Conservation (phyloP, 1,140 invertebrate genomes). For the Caenorhabditis remanei region DNA sequence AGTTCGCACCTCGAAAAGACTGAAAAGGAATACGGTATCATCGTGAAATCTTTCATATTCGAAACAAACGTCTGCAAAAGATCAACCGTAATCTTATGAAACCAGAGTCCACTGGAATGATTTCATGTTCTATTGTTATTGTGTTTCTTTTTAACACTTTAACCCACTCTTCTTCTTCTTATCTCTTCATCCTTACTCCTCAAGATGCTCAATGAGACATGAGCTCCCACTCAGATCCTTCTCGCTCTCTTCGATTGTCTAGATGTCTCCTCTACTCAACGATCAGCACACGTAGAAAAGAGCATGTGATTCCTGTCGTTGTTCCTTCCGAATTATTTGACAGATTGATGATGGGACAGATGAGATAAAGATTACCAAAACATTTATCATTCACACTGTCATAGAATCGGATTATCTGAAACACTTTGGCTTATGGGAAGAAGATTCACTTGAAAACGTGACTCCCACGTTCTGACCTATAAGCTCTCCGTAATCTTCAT, state of each 20-base stretch:
- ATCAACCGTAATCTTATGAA: not conserved
- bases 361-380: conserved; percentile 11
- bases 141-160: not conserved
- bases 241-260: not conserved
- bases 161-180: not conserved
- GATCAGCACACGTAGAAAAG: not conserved
- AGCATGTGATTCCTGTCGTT: conserved; percentile 10
- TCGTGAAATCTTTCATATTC: too few relatives aligned
- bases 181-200: too few relatives aligned
- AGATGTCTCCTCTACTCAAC: not conserved
- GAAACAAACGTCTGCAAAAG: too few relatives aligned
- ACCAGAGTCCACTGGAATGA: not conserved
- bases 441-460: not conserved
- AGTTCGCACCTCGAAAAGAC: not conserved
- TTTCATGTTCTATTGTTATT: not conserved
- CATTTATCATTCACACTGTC: not conserved
- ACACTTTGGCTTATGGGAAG: not conserved
- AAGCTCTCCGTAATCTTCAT: conserved; percentile 1
- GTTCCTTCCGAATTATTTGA: not conserved
- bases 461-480: conserved; percentile 40
- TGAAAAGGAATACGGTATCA: not conserved
- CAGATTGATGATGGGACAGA: conserved; percentile 15
- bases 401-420: conserved; percentile 45
- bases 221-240: not conserved
- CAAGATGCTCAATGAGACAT: not conserved